phyloP scores from a whole-genome alignment of 2,888 invertebrate genomes.

The Odontothrips loti region DNA sequence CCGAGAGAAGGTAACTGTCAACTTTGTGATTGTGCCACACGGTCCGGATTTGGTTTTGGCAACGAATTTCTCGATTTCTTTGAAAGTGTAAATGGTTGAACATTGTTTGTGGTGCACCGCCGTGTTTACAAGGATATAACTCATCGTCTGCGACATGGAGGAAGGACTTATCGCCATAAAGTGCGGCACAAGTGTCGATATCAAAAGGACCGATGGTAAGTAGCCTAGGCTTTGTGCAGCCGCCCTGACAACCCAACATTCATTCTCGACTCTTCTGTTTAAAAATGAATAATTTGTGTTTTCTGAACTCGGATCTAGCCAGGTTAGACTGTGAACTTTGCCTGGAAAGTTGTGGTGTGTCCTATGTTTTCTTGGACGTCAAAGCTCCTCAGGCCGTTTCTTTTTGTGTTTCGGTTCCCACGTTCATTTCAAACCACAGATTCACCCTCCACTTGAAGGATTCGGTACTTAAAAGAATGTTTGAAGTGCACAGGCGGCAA shows the following conservation, averaged over 20 bases:
- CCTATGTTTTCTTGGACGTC: not conserved
- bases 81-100: constrained; percentile 14
- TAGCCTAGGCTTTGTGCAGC: constrained; percentile 17
- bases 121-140: constrained; percentile 18
- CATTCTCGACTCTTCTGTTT: not conserved
- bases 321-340: too few relatives aligned
- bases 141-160: not conserved
- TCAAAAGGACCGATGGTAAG: constrained; percentile 24
- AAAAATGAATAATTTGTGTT: too few relatives aligned
- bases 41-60: constrained; percentile 16
- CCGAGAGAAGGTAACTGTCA: constrained; percentile 22
- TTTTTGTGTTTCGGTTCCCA: not conserved
- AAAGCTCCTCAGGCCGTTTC: not conserved
- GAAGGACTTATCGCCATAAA: constrained; percentile 7
- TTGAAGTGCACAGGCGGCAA: not conserved
- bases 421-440: not conserved
- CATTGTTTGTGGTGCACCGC: not conserved
- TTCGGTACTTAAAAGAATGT: not conserved
- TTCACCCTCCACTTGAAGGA: not conserved
- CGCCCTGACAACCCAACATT: constrained; percentile 3
- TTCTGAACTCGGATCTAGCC: too few relatives aligned
- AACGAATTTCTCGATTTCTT: not conserved
- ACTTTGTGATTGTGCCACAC: constrained; percentile 23
- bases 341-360: not conserved
- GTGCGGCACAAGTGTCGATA: constrained; percentile 9